Percentiles rank a stretch among this genome's conserved stretches.
Evolutionary conservation across 2,113 vertebrate genomes (phyloP).

Genomic region (Morphnarchus princeps): DNA sequence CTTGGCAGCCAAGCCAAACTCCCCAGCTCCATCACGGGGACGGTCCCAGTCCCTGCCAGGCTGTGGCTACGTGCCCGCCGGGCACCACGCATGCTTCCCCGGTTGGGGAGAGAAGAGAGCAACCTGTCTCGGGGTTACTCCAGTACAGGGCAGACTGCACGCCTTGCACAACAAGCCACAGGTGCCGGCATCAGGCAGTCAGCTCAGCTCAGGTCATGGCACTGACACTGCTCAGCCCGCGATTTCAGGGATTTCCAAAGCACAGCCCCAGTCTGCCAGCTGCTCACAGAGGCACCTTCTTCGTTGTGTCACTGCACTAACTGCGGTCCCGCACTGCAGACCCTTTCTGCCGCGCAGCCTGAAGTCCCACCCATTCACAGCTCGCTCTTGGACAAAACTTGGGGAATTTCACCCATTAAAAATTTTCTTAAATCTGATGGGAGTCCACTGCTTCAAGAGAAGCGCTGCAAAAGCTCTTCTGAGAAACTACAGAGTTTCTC

Average conservation of each 20-base stretch:
- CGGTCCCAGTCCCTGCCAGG: background rate
- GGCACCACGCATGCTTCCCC: background rate
- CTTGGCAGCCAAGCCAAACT: too few relatives aligned
- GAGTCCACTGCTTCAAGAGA: background rate
- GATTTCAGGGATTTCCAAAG: background rate
- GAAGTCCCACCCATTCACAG: background rate
- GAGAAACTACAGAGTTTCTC: background rate
- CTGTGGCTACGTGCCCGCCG: background rate
- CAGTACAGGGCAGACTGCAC: background rate
- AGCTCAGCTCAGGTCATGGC: background rate
- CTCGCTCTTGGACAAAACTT: background rate
- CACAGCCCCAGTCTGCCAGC: background rate
- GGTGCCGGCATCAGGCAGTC: background rate
- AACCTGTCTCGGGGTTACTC: background rate
- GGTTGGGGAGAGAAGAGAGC: background rate
- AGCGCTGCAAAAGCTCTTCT: background rate
- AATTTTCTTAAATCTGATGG: background rate
- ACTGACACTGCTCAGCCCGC: rapidly evolving
- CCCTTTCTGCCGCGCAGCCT: background rate
- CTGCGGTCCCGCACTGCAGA: background rate
- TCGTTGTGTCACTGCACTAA: rapidly evolving
- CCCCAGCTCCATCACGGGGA: background rate
- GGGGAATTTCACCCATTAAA: background rate
- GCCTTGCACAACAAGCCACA: background rate
- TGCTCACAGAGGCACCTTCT: background rate